A percentile compares a stretch with the other conserved stretches of the same genome.
Evolutionary conservation across 2,797 vertebrate genomes (phyloP).

Genomic region (Gephyroberyx darwinii): DNA sequence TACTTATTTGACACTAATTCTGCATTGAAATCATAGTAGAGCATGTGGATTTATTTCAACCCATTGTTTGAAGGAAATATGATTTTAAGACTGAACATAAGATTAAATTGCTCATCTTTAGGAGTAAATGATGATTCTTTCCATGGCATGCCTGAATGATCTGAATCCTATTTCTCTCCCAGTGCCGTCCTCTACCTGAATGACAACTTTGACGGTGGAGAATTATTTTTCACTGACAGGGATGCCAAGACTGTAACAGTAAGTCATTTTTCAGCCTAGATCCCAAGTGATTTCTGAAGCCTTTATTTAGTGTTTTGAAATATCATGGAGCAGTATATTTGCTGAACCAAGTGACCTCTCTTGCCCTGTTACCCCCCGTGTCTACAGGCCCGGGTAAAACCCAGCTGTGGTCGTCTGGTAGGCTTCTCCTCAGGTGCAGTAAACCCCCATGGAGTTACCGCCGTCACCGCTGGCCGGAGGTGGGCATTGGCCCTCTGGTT

Average conservation of each 20-base stretch:
- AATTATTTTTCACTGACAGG: conserved; percentile 93
- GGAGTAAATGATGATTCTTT: not conserved
- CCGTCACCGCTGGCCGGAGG: conserved; percentile 87
- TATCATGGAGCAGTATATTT: not conserved
- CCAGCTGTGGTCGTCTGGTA: conserved; percentile 91
- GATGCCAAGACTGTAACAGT: conserved; percentile 92
- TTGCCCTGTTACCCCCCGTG: not conserved
- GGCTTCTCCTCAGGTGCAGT: conserved; percentile 93
- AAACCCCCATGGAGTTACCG: conserved; percentile 93
- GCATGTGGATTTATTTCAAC: not conserved
- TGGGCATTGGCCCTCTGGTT: conserved; percentile 95
- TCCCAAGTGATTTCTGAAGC: not conserved
- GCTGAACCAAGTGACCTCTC: not conserved
- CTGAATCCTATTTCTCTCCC: conserved; percentile 27
- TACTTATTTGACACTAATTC: not conserved
- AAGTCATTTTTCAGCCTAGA: conserved; percentile 53
- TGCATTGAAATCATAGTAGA: not conserved
- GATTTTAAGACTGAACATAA: not conserved
- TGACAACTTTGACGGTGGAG: conserved; percentile 92
- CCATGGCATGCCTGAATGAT: conserved; percentile 2
- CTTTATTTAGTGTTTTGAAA: not conserved
- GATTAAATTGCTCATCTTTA: too few relatives aligned
- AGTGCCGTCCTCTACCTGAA: conserved; percentile 97
- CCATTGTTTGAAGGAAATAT: not conserved
- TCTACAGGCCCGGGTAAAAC: conserved; percentile 86